Base-by-base conservation (phyloP, 2,888 invertebrate genomes). In the Choristoneura rosaceana region DNA sequence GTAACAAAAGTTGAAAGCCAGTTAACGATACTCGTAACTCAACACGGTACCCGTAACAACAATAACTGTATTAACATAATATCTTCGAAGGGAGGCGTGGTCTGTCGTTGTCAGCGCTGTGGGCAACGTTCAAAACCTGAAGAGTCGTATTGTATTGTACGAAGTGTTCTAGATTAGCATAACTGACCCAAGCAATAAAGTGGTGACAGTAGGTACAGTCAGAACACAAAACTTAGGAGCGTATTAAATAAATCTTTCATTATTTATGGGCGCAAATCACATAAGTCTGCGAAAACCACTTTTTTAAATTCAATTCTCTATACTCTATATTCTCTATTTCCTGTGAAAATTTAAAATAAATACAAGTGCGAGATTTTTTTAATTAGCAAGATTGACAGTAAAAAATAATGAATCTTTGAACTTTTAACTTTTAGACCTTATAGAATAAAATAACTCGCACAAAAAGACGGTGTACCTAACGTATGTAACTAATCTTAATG, bases 41-140 rank as follows among this genome's bases (percentile, higher is more conserved):
- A 55, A 50, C 50, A 15, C 15, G 17, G 10, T 55, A 4, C 10
- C 17, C 15, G 15, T 55, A 55, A 10, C 25, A 55, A 55, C 55
- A 55, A 25, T 55, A 55, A 25, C 15, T 17, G 25, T 55, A 55
- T 55, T 55, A 55, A 55, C 55, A 55, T 55, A 52, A 14, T 52
- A 55, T 55, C 25, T 55, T 55, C 55, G 10, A 55, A 10, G 55
- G 55, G 25, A 12, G 55, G 25, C 55, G 55, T 55, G 55, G 55
- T 25, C 55, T 10, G 50, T 7, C 15, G 15, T 8, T 50, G 55
- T 25, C 55, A 55, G 25, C 12, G 12, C 55, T 55, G 55, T 55
- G 50, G 15, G 0, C 4, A 25, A 25, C 25, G 25, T 25, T 55
- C 7, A 25, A 50, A 14, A 50, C 7, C 4, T 55, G 55, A 55